These are phyloP conservation scores for Bombylius major DNA, from an alignment of 2,888 invertebrate genomes.

Conservation along the genomic window DNA sequence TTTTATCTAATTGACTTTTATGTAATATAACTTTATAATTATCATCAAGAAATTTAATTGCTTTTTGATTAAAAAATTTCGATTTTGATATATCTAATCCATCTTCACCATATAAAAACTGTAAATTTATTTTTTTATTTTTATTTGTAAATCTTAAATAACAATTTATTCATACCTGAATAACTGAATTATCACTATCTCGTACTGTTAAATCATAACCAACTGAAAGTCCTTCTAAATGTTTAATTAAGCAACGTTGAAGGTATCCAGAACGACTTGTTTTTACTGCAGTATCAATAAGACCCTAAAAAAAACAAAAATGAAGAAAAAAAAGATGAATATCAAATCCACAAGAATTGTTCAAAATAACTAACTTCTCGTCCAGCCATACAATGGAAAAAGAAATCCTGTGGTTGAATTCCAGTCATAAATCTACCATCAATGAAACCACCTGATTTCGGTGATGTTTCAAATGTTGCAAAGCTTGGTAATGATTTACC, in stretches of 20 bases:
- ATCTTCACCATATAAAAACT: conserved; percentile 89
- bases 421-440: conserved; percentile 96
- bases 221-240: conserved; percentile 88
- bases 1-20: conserved; percentile 41
- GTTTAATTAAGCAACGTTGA: conserved; percentile 93
- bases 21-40: conserved; percentile 59
- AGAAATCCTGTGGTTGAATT: conserved; percentile 95
- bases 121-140: conserved; percentile 8
- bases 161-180: conserved; percentile 48
- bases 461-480: conserved; percentile 70
- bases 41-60: conserved; percentile 67
- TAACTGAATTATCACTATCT: conserved; percentile 83
- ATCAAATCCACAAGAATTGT: not conserved
- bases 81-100: conserved; percentile 81
- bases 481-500: conserved; percentile 90
- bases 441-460: conserved; percentile 92
- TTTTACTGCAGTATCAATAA: conserved; percentile 99
- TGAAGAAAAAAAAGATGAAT: not conserved
- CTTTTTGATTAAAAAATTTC: conserved; percentile 65
- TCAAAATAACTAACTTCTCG: conserved; percentile 55
- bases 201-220: conserved; percentile 91
- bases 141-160: not conserved
- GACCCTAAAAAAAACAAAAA: conserved; percentile 46
- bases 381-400: conserved; percentile 99
- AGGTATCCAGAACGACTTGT: conserved; percentile 97